Base-by-base conservation (phyloP, 2,888 invertebrate genomes). In the Philaethria dido region DNA sequence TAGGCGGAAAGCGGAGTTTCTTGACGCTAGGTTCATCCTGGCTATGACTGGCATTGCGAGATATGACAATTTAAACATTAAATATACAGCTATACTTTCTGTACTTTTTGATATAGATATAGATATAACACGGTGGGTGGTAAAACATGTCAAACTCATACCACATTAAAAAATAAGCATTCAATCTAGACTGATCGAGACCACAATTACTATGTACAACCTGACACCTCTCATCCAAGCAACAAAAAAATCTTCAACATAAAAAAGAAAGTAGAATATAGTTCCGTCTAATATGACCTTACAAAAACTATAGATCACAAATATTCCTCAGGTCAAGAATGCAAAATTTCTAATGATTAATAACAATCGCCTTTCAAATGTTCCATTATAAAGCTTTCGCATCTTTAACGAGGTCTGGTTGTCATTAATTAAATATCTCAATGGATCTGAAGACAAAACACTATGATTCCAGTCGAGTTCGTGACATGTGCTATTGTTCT, bases 401-500 rank as follows among this genome's bases (percentile, higher is more conserved):
- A 70, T 63, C 36, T 47, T 55, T 66, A 70, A 62, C 63, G 62
- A 61, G 69, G 45, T 62, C 63, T 63, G 39, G 62, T 61, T 47
- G 33, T 62, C 66, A 70, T 70, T 66, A 70, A 70, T 70, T 69
- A 70, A 66, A 68, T 52, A 66, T 47, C 64, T 66, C 57, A 70
- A 69, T 70, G 69, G 68, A 66, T 62, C 36, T 33, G 62, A 70
- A 70, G 70, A 70, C 70, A 69, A 69, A 70, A 71, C 59, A 59
- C 29, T 65, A 39, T 63, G 64, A 66, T 64, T 71, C 62, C 65
- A 62, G 60, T 65, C 64, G 20, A 55, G 42, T 20, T 67, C 63
- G 66, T 69, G 65, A 72, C 71, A 71, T 68, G 66, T 62, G 69
- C 67, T 71, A 75, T 76, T 77, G 78, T 78, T 76, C 71, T 29